Conservation (phyloP, 2,888 invertebrate genomes). For the Iphiclides podalirius region DNA sequence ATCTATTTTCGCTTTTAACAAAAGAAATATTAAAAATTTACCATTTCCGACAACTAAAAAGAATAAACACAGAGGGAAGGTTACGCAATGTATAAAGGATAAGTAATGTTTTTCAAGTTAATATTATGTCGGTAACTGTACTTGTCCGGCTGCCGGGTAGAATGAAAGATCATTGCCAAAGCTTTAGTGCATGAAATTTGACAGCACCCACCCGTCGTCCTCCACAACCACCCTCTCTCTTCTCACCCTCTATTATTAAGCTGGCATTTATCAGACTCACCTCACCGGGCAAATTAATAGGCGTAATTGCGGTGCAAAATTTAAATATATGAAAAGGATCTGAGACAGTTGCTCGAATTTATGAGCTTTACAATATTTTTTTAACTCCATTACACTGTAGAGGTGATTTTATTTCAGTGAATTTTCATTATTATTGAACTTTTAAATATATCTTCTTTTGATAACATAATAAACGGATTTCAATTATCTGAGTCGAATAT, state of each 20-base stretch:
- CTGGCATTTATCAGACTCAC: slow-evolving; percentile 54
- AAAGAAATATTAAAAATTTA: too few species aligned
- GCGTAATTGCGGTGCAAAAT: slow-evolving; percentile 44
- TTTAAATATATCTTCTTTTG: too few species aligned
- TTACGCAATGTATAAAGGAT: too few species aligned
- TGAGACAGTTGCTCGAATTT: slow-evolving; percentile 12
- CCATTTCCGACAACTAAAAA: too few species aligned
- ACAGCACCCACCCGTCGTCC: slow-evolving; percentile 41
- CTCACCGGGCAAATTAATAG: slow-evolving; percentile 53
- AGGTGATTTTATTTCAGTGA: too few species aligned
- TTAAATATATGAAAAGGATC: slow-evolving; percentile 49
- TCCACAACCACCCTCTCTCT: slow-evolving; percentile 30
- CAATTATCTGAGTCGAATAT: too few species aligned
- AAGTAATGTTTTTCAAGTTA: too few species aligned
- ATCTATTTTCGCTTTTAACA: too few species aligned
- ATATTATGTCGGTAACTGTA: slow-evolving; percentile 36
- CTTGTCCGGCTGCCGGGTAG: slow-evolving; percentile 43
- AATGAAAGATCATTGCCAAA: slow-evolving; percentile 50
- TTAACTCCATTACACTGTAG: too few species aligned
- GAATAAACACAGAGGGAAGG: too few species aligned
- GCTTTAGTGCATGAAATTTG: slow-evolving; percentile 69
- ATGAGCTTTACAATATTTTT: too few species aligned
- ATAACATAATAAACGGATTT: too few species aligned
- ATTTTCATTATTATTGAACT: background rate
- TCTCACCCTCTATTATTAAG: slow-evolving; percentile 45